Percentiles rank a stretch among this genome's conserved stretches.
phyloP scores from a whole-genome alignment of 1,140 invertebrate species.

The Callitettix versicolor region DNA sequence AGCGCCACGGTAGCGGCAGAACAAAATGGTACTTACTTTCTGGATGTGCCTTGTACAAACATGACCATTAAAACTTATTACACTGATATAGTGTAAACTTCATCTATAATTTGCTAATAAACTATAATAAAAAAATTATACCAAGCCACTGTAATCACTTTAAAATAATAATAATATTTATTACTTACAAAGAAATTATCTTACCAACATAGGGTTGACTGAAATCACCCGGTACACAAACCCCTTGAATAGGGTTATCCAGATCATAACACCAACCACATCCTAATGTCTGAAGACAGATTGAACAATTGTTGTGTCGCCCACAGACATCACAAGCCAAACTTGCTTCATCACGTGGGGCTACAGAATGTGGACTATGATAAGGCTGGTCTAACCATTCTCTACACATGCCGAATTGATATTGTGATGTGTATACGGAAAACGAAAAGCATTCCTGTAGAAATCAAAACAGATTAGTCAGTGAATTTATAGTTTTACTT shows the following conservation, averaged over 20 bases:
- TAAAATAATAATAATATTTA: no score
- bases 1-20: no score
- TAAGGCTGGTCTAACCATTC: constrained; percentile 81
- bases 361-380: constrained; percentile 19
- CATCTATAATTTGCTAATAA: no score
- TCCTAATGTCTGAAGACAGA: constrained; percentile 67
- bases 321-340: constrained; percentile 68
- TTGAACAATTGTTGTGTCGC: constrained; percentile 61
- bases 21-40: no score
- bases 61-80: no score
- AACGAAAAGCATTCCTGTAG: constrained; percentile 81
- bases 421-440: constrained; percentile 86
- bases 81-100: no score
- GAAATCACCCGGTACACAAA: constrained; percentile 68
- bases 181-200: constrained; percentile 4
- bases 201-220: constrained; percentile 50
- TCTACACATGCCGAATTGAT: constrained; percentile 82
- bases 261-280: constrained; percentile 91
- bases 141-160: no score
- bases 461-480: no score
- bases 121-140: no score
- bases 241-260: constrained; percentile 75
- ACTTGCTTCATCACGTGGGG: constrained; percentile 24
- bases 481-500: no score
- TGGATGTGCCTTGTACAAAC: no score